Evolutionary conservation across 2,113 vertebrate genomes (phyloP).

Genomic region (Pampusana beccarii): DNA sequence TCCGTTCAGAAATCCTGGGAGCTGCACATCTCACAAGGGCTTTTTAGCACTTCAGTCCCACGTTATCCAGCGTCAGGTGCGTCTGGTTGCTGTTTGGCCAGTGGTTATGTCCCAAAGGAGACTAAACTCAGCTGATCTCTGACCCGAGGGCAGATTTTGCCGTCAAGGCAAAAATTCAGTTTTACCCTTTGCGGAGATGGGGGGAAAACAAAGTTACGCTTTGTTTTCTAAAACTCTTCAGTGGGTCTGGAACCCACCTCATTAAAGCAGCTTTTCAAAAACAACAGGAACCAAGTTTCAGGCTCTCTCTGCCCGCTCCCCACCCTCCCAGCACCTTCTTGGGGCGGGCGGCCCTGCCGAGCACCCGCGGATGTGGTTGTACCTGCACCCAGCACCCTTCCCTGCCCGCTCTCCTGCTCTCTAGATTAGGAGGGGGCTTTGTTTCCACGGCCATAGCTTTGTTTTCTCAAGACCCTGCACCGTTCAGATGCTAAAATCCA

Average conservation of each 20-base stretch:
- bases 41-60: neutral
- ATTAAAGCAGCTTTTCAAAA: neutral
- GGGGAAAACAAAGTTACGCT: no score
- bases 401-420: neutral
- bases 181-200: neutral
- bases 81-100: neutral
- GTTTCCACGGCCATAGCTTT: neutral
- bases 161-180: neutral
- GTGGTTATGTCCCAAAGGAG: neutral
- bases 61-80: fast-evolving
- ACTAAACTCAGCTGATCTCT: neutral
- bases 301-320: neutral
- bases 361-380: neutral
- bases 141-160: neutral
- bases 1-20: neutral
- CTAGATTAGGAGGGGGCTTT: neutral
- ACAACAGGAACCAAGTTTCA: neutral
- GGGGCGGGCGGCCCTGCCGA: neutral
- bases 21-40: neutral
- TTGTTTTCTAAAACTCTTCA: neutral
- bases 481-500: neutral
- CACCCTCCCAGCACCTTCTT: neutral
- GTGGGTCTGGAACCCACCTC: neutral
- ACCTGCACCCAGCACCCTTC: neutral
- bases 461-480: neutral